Evolutionary conservation across 1,140 invertebrate species (phyloP).

Genomic region (Eufriesea mexicana): DNA sequence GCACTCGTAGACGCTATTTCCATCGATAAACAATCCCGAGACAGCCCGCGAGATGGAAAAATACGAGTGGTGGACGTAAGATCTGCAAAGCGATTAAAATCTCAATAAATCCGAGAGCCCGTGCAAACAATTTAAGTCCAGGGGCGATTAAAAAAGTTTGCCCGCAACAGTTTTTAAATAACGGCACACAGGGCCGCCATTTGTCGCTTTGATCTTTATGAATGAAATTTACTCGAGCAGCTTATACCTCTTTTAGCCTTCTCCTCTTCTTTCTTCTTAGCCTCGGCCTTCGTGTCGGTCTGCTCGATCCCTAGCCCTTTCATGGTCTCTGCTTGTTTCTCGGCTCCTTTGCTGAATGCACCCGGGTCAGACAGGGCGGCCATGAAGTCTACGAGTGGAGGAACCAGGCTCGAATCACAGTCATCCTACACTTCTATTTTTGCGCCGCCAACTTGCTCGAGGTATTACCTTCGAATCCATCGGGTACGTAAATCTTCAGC

Average conservation of each 20-base stretch:
- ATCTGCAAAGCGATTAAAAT: neutral
- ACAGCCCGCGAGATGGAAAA: neutral
- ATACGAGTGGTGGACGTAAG: rapidly evolving
- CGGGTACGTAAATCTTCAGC: conserved; percentile 99
- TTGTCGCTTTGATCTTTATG: neutral
- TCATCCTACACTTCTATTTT: conserved; percentile 46
- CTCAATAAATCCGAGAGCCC: neutral
- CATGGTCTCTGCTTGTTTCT: conserved; percentile 90
- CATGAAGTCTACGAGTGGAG: conserved; percentile 92
- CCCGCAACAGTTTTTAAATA: neutral
- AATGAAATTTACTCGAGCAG: neutral
- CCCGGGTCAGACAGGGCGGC: conserved; percentile 97
- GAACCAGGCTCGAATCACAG: conserved; percentile 25
- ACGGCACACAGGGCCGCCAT: neutral
- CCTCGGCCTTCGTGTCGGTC: conserved; percentile 78
- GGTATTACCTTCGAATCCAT: conserved; percentile 95
- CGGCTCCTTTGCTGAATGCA: conserved; percentile 91
- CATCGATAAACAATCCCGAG: too few species aligned
- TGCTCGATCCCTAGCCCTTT: conserved; percentile 83
- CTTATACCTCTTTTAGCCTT: conserved; percentile 71
- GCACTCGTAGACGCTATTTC: too few species aligned
- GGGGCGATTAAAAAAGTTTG: neutral
- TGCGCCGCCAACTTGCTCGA: neutral
- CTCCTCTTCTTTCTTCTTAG: conserved; percentile 79
- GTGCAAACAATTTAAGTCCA: neutral